A percentile compares a stretch with the other conserved stretches of the same genome.
phyloP scores from a whole-genome alignment of 2,113 vertebrate genomes.

The Carlito syrichta region DNA sequence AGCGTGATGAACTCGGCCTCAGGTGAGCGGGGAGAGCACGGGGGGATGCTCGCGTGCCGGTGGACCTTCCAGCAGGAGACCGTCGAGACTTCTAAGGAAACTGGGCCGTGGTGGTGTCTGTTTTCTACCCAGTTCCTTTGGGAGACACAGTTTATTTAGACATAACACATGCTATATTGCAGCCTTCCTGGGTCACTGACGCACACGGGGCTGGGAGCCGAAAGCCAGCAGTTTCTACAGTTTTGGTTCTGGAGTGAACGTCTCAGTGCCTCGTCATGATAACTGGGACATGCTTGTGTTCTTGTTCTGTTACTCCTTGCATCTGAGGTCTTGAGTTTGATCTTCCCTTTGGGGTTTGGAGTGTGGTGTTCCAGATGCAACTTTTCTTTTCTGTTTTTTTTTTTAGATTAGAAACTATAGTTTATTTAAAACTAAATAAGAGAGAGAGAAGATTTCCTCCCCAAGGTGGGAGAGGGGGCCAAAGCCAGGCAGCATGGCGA shows the following conservation, averaged over 20 bases:
- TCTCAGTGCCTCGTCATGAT: not conserved
- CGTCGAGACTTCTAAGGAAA: not conserved
- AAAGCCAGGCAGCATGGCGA: no score
- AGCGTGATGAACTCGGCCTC: constrained; percentile 92
- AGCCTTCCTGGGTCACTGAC: not conserved
- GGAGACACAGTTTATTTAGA: not conserved
- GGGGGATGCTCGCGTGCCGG: not conserved
- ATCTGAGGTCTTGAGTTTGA: not conserved
- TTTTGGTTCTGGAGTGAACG: not conserved
- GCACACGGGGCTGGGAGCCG: not conserved
- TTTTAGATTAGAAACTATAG: no score
- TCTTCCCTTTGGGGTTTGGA: not conserved
- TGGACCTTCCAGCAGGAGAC: not conserved
- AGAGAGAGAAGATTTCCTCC: no score
- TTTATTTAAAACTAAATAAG: no score
- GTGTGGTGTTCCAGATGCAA: not conserved
- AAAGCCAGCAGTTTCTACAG: not conserved
- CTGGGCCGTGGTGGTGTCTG: not conserved
- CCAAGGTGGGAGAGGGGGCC: no score
- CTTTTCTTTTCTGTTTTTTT: not conserved
- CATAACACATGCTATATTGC: not conserved
- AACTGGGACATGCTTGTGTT: not conserved
- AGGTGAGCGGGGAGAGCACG: constrained; percentile 81
- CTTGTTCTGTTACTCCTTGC: not conserved
- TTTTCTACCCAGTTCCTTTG: not conserved